phyloP scores from a whole-genome alignment of 1,140 invertebrate species.

The Camponotus vicinus region DNA sequence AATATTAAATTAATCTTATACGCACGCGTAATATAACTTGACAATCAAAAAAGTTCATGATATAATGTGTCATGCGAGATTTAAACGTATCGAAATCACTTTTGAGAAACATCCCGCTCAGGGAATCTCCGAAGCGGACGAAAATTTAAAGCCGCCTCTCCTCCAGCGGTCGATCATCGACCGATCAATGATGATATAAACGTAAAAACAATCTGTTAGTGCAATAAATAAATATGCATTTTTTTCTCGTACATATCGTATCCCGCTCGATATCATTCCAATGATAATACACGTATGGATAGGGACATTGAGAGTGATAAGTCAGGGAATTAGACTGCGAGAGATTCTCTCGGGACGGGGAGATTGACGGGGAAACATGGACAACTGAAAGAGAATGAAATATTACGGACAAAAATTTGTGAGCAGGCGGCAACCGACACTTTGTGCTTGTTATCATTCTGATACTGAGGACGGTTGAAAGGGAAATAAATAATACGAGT shows the following conservation, averaged over 20 bases:
- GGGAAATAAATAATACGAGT: conserved; percentile 85
- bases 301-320: neutral
- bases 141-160: conserved; percentile 1
- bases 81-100: neutral
- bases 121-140: neutral
- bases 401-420: conserved; percentile 22
- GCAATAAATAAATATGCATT: conserved; percentile 77
- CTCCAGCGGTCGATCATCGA: neutral
- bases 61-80: neutral
- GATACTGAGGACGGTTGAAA: conserved; percentile 75
- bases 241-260: conserved; percentile 26
- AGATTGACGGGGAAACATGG: neutral
- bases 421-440: conserved; percentile 36
- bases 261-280: neutral
- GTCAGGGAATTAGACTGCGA: neutral
- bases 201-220: conserved; percentile 70
- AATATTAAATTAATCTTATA: neutral
- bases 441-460: conserved; percentile 33
- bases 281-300: neutral
- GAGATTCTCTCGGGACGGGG: neutral
- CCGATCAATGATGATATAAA: neutral
- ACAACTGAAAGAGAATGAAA: neutral
- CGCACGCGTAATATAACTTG: too few relatives aligned
- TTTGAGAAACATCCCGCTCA: conserved; percentile 25
- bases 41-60: neutral